phyloP scores from a whole-genome alignment of 2,888 invertebrate genomes.

The Standfussiana lucernea region DNA sequence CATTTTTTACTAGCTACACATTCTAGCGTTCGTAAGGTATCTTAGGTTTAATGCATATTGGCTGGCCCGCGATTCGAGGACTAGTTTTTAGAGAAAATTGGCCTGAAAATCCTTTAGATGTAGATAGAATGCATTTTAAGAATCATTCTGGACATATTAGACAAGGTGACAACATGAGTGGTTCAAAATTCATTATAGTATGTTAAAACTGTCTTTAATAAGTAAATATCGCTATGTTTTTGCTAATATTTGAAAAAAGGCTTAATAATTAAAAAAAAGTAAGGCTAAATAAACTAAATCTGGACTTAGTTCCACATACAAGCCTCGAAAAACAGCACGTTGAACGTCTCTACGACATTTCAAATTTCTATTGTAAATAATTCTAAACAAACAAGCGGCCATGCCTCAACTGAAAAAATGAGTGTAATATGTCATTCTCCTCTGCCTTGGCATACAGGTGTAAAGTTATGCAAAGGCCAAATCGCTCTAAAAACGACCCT shows the following conservation, averaged over 20 bases:
- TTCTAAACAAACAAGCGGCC: background rate
- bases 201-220: background rate
- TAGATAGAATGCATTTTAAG: background rate
- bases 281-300: background rate
- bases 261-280: background rate
- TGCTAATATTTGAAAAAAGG: background rate
- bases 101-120: background rate
- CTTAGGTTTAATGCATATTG: conserved; percentile 74
- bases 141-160: background rate
- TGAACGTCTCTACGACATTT: background rate
- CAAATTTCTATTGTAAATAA: background rate
- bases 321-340: background rate
- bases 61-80: conserved; percentile 41
- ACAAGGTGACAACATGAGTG: background rate
- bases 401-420: background rate
- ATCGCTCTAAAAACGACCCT: conserved; percentile 33
- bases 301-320: background rate
- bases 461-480: background rate
- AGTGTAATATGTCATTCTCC: too few relatives aligned
- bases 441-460: background rate
- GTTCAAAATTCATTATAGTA: background rate
- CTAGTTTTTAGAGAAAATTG: conserved; percentile 22
- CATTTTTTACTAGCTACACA: conserved; percentile 82
- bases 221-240: background rate
- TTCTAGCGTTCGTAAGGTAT: conserved; percentile 83